A percentile compares a stretch with the other conserved stretches of the same genome.
Conservation (phyloP, 35 echinoderm and acorn worm species). For the Lytechinus pictus region DNA sequence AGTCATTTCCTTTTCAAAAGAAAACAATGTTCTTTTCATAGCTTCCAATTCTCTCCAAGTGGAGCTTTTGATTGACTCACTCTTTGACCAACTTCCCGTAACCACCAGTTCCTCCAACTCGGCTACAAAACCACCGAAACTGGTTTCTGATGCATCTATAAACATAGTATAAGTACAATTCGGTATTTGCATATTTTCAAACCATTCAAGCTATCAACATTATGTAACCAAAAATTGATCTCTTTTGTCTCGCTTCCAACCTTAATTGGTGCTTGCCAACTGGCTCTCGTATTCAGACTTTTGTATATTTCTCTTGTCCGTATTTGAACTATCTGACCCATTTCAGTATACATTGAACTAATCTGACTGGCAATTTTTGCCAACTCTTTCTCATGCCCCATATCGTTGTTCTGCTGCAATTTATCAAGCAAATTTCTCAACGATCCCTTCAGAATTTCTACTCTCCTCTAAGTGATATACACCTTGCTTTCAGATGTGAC, state of each 20-base stretch:
- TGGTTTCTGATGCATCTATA: slow-evolving; percentile 17
- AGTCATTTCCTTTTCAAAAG: background rate
- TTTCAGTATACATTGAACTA: too few species aligned
- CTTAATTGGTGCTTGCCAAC: slow-evolving; percentile 43
- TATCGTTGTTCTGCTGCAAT: too few species aligned
- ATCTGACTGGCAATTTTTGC: too few species aligned
- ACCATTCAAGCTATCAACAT: slow-evolving; percentile 15
- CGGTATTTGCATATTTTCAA: background rate
- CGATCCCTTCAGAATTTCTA: too few species aligned
- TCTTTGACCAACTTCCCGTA: slow-evolving; percentile 24
- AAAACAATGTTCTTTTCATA: too few species aligned
- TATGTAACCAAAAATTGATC: slow-evolving; percentile 26
- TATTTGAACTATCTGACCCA: too few species aligned
- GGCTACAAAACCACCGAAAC: slow-evolving; percentile 13
- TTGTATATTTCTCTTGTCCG: slow-evolving; percentile 2
- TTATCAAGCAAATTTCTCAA: too few species aligned
- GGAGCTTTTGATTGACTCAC: too few species aligned
- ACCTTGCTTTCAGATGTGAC: too few species aligned
- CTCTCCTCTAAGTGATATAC: too few species aligned
- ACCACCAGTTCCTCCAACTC: slow-evolving; percentile 17
- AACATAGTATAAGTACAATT: background rate
- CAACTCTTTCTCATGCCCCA: too few species aligned
- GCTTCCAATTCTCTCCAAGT: too few species aligned
- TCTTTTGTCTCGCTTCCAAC: background rate
- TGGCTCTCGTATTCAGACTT: slow-evolving; percentile 34